Base-by-base conservation (phyloP, 2,797 vertebrate species). In the Chromobotia macracanthus region DNA sequence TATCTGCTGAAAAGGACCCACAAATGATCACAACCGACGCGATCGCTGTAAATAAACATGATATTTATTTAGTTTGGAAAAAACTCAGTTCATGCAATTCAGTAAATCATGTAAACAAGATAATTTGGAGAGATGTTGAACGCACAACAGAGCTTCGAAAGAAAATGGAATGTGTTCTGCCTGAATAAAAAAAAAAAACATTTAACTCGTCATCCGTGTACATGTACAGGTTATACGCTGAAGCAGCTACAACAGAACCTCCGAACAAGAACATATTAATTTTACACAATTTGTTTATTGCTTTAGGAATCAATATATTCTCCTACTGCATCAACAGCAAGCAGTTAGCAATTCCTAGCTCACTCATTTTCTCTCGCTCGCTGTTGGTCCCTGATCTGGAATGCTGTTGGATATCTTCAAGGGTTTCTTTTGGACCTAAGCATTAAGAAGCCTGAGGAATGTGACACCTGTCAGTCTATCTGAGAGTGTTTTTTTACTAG, bases 91-190 rank as follows among this genome's bases (percentile, higher is more conserved):
- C 95, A 96, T 94, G 93, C 93, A 93, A 90, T 92, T 90, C 25
- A 70, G 44, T 76, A 92, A 96, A 92, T 94, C 90, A 88, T 79
- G 93, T 94, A 96, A 96, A 96, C 94, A 95, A 89, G 90, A 90
- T 92, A 91, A 91, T 86, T 89, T 89, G 84, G 85, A 91, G 85
- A 91, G 84, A 86, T 86, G 87, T 89, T 87, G 88, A 92, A 91
- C 87, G 89, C 86, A 89, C 85, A 58, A 80, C 48, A 86, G 88
- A 89, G 87, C 86, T 77, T 87, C 72, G 15, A 74, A 82, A 89
- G 86, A 91, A 86, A 91, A 88, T 91, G 93, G 95, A 96, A 96
- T 94, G 94, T 90, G 76, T 87, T 89, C 87, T 92, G 90, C 87
- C 85, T 86, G n/a, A n/a, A n/a, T n/a, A n/a, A n/a, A n/a, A 76